Evolutionary conservation across 2,888 invertebrate species (phyloP).

Genomic region (Chrysolina oricalcia): DNA sequence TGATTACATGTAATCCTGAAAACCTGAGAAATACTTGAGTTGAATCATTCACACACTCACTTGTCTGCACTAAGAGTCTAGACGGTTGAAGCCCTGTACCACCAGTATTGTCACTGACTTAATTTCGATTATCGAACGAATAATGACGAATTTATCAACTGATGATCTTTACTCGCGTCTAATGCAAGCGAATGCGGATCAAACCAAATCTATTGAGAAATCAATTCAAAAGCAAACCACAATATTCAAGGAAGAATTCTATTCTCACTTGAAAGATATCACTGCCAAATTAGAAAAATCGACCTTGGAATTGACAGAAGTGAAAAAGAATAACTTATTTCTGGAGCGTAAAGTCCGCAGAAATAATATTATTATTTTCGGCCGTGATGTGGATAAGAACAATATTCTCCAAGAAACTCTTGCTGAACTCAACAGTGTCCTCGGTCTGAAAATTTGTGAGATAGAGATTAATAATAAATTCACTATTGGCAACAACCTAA

Average conservation of each 20-base stretch:
- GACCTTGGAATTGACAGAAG: slow-evolving; percentile 6
- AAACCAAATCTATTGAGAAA: neutral
- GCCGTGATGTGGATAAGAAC: neutral
- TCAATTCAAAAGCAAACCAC: neutral
- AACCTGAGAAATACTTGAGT: no score
- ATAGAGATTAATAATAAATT: neutral
- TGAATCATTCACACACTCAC: no score
- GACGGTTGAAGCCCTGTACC: no score
- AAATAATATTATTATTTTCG: slow-evolving; percentile 24
- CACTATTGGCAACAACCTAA: neutral
- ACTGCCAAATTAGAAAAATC: no score
- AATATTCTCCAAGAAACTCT: slow-evolving; percentile 13
- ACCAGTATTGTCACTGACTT: no score
- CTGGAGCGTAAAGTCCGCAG: slow-evolving; percentile 10
- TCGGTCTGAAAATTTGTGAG: slow-evolving; percentile 3
- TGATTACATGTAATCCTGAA: no score
- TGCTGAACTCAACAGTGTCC: neutral
- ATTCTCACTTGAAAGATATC: slow-evolving; percentile 7
- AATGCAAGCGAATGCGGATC: no score
- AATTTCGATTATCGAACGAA: no score
- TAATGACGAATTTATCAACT: no score
- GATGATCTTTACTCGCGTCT: no score
- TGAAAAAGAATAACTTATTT: neutral
- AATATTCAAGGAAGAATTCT: no score
- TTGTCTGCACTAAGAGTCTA: no score